Percentiles rank a stretch among this genome's conserved stretches.
Conservation (phyloP, 2,113 vertebrate species). For the Otolemur garnettii region DNA sequence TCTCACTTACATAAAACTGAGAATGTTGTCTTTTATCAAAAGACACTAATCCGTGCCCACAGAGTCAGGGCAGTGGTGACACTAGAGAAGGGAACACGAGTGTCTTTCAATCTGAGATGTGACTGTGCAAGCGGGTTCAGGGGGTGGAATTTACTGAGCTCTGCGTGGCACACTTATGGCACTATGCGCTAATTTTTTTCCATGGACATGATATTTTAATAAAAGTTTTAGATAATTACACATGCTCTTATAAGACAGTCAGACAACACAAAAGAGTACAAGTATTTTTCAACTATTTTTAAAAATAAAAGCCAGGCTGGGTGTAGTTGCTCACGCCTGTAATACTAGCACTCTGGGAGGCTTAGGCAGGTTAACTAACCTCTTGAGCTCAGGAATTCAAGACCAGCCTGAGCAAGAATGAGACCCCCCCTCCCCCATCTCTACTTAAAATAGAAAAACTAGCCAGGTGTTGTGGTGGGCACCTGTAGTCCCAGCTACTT, state of each 20-base stretch:
- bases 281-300: neutral
- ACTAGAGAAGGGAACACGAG: fast-evolving
- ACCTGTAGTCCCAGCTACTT: no score
- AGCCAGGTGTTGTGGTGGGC: no score
- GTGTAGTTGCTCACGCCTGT: no score
- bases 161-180: fast-evolving
- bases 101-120: neutral
- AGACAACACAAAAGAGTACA: neutral
- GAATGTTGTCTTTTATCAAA: neutral
- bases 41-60: neutral
- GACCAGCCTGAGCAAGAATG: no score
- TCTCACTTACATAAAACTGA: neutral
- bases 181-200: neutral
- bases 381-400: no score
- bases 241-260: conserved; percentile 8
- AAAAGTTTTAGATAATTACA: neutral
- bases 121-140: neutral
- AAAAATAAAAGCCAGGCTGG: conserved; percentile 31
- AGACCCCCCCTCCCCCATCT: no score
- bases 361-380: no score
- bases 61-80: neutral
- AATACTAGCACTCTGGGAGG: no score
- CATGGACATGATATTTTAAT: neutral
- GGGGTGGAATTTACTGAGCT: neutral
- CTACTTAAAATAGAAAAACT: no score